These are phyloP conservation scores for Actinemys pallida DNA, from an alignment of 2,113 vertebrate genomes.

Conservation along the genomic window DNA sequence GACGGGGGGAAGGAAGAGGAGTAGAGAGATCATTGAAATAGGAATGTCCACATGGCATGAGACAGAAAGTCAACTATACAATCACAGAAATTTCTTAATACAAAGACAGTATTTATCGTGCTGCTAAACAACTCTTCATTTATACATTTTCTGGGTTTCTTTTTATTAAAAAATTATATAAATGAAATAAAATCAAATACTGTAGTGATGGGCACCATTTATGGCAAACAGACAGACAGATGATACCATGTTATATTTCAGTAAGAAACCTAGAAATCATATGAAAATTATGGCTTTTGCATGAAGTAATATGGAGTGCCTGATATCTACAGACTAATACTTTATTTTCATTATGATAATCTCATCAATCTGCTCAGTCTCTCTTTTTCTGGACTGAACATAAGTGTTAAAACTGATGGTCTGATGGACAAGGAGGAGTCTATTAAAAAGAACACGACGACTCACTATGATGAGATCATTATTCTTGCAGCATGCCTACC, in stretches of 20 bases:
- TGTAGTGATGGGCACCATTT: not conserved
- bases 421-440: constrained; percentile 56
- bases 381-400: constrained; percentile 60
- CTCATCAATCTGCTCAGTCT: constrained; percentile 47
- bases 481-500: constrained; percentile 66
- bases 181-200: not conserved
- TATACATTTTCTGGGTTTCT: not conserved
- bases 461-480: constrained; percentile 1
- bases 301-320: constrained; percentile 56
- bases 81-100: not conserved
- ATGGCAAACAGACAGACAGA: not conserved
- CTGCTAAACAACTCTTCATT: not conserved
- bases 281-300: constrained; percentile 16
- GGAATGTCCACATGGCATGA: not conserved
- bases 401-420: constrained; percentile 55
- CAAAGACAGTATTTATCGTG: not conserved
- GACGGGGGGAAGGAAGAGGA: not conserved
- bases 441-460: constrained; percentile 44
- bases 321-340: constrained; percentile 69
- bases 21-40: not conserved
- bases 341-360: constrained; percentile 71
- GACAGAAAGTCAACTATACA: not conserved
- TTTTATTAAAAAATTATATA: not conserved
- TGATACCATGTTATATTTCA: not conserved
- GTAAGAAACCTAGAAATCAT: not conserved